Percentiles rank a stretch among this genome's conserved stretches.
These are phyloP conservation scores for Sylvietta virens DNA, from an alignment of 2,113 vertebrate genomes.

Conservation along the genomic window DNA sequence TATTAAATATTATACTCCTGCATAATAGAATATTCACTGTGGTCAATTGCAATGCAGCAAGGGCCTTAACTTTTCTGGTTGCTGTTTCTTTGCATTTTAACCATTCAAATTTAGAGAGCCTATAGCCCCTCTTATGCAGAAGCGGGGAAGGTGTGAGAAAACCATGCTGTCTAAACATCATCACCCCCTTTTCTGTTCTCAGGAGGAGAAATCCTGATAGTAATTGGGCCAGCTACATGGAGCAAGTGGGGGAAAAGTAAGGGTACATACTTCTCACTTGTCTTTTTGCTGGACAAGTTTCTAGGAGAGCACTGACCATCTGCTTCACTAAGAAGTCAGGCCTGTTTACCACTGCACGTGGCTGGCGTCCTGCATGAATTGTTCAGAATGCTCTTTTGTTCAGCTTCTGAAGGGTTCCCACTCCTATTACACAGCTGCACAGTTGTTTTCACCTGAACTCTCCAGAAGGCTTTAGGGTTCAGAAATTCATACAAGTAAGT, in stretches of 20 bases:
- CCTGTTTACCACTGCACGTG: not conserved
- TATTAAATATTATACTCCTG: not conserved
- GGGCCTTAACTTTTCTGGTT: not conserved
- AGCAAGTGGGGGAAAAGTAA: not conserved
- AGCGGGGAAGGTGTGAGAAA: not conserved
- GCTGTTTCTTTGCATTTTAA: not conserved
- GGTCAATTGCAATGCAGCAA: not conserved
- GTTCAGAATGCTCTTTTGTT: not conserved
- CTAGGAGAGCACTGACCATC: not conserved
- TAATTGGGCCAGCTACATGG: not conserved
- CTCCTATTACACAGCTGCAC: not conserved
- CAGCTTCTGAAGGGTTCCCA: not conserved
- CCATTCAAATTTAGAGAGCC: not conserved
- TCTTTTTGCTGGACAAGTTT: not conserved
- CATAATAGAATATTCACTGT: not conserved
- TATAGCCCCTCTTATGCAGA: not conserved
- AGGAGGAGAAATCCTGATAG: not conserved
- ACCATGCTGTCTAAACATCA: not conserved
- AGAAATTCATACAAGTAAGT: not conserved
- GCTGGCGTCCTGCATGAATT: not conserved
- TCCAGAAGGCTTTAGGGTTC: not conserved
- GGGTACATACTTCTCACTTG: not conserved
- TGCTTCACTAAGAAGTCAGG: not conserved
- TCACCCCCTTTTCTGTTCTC: not conserved
- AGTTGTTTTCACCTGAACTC: not conserved